phyloP scores from a whole-genome alignment of 2,113 vertebrate species.

The Rafetus swinhoei region DNA sequence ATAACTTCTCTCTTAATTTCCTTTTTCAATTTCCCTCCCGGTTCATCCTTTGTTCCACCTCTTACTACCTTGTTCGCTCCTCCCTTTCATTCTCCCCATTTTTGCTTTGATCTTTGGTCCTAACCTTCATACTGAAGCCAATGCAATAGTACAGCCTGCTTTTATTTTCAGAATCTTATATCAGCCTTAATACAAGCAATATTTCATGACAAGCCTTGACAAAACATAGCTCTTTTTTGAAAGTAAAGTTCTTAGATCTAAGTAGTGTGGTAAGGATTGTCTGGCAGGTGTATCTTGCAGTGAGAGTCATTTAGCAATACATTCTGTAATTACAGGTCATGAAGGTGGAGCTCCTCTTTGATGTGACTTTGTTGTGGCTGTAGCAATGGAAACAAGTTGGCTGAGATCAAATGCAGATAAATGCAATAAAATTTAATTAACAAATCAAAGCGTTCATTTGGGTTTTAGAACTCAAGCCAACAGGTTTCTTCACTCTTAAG shows the following conservation, averaged over 20 bases:
- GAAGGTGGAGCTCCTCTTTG: constrained; percentile 72
- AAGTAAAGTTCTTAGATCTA: constrained; percentile 26
- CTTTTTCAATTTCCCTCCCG: neutral
- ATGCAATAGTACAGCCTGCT: neutral
- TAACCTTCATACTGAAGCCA: neutral
- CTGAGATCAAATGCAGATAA: constrained; percentile 80
- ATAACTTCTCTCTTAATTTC: neutral
- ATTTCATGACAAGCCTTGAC: accelerated
- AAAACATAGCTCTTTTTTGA: constrained; percentile 37
- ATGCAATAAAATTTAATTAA: constrained; percentile 83
- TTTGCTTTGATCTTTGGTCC: constrained; percentile 8
- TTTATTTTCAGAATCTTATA: constrained; percentile 7
- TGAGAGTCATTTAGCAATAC: constrained; percentile 69
- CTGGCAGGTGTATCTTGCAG: constrained; percentile 74
- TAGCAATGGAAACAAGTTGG: constrained; percentile 77
- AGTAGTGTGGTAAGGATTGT: neutral
- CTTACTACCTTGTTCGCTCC: neutral
- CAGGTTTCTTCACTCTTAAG: constrained; percentile 77
- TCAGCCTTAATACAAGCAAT: constrained; percentile 3
- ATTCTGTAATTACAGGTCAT: constrained; percentile 79
- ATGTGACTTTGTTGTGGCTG: constrained; percentile 75
- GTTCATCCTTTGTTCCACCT: neutral
- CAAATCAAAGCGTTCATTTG: constrained; percentile 82
- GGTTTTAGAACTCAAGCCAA: constrained; percentile 80
- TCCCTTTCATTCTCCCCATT: neutral